Base-by-base conservation (phyloP, 2,888 invertebrate species). In the Lottia gigantea region DNA sequence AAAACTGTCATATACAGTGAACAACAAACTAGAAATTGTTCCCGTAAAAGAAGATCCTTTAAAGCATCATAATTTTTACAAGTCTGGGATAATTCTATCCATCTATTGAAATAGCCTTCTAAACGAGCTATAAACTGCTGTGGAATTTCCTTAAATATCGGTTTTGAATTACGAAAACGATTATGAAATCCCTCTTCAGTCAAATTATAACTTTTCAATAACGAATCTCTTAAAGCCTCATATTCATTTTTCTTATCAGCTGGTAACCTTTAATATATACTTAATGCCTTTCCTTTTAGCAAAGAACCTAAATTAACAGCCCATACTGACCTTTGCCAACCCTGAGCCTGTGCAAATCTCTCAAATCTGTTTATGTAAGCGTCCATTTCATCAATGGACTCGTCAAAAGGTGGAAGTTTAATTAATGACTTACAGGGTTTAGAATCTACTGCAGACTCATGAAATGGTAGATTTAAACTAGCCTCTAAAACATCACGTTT, bases 131-230 rank as follows among this genome's bases (percentile, higher is more conserved):
- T 12, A 61, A 66, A 71, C 47, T 74, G 70, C 16, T 47, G 12
- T 46, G 67, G 70, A 14, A 67, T 62, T 46, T 74, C 71, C 25
- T 69, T 63, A 40, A 16, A 4, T n/a, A 45, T 55, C 19, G 69
- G 67, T 62, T 66, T 62, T 55, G 66, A 62, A 16, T 46, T 46
- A 45, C 66, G 65, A 69, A 69, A 71, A 1, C 55, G 46, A 14
- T 40, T 55, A 45, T 68, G 64, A 31, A 74, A 71, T 19, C 70
- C 74, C 11, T 71, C 63, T 66, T 74, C 67, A 16, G 71, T 74
- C 64, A 74, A 45, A 45, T 70, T 69, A 67, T 63, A 74, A 16
- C 70, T 46, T 46, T 62, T 65, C 11, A 70, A 40, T n/a, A 68
- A 65, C 14, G 71, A 61, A n/a, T 49, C 46, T 62, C 71, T 74